phyloP scores from a whole-genome alignment of 2,797 vertebrate species.

The Darevskia mixta region DNA sequence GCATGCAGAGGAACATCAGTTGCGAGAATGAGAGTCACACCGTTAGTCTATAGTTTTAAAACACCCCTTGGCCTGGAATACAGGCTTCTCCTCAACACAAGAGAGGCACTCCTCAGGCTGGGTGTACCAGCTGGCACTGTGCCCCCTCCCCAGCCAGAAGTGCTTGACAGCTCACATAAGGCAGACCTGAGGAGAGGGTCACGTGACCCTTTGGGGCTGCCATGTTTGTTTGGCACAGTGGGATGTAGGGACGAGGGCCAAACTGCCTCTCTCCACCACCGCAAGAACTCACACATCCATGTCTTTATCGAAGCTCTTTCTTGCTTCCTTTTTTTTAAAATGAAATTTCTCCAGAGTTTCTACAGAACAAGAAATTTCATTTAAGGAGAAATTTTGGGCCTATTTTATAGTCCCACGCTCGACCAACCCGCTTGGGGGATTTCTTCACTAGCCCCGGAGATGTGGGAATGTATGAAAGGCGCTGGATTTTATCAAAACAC shows the following conservation, averaged over 20 bases:
- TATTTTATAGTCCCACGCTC: background rate
- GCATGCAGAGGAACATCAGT: conserved; percentile 74
- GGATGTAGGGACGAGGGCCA: background rate
- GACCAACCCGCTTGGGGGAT: background rate
- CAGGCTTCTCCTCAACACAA: conserved; percentile 28
- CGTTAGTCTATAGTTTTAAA: conserved; percentile 26
- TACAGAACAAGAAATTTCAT: too few relatives aligned
- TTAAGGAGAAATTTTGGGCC: background rate
- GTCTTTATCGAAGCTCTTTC: background rate
- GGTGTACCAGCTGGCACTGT: too few relatives aligned
- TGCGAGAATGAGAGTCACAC: conserved; percentile 50
- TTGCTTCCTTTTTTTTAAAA: background rate
- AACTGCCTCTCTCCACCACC: too few relatives aligned
- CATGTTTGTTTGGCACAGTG: background rate
- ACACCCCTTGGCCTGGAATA: conserved; percentile 43
- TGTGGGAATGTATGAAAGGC: too few relatives aligned
- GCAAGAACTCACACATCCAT: background rate
- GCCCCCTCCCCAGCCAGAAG: conserved; percentile 27
- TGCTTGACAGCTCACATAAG: conserved; percentile 73
- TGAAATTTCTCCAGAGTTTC: too few relatives aligned
- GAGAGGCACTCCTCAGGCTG: background rate
- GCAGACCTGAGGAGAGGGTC: conserved; percentile 53
- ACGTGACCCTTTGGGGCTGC: too few relatives aligned
- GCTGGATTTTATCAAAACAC: background rate
- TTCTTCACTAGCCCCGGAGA: background rate